phyloP scores from a whole-genome alignment of 2,888 invertebrate species.

The Rosalia funebris region DNA sequence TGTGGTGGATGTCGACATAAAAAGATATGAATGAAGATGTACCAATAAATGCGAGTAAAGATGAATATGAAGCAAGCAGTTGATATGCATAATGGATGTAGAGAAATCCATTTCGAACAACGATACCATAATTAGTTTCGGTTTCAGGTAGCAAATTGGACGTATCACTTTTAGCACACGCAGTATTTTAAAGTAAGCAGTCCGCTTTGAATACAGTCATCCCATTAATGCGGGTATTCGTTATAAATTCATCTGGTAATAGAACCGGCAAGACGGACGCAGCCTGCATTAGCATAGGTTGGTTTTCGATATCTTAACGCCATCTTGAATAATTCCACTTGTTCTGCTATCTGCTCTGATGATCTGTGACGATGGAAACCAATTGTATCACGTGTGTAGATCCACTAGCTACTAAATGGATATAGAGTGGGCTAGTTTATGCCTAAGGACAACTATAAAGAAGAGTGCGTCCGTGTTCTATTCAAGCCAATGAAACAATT shows the following conservation, averaged over 20 bases:
- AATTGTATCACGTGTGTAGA: constrained; percentile 61
- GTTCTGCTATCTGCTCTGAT: constrained; percentile 59
- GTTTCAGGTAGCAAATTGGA: constrained; percentile 27
- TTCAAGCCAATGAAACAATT: constrained; percentile 60
- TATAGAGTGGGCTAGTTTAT: constrained; percentile 55
- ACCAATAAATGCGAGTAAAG: no score
- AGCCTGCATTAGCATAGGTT: constrained; percentile 54
- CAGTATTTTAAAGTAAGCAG: constrained; percentile 29
- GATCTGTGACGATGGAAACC: constrained; percentile 60
- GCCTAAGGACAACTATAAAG: constrained; percentile 51
- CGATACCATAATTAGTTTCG: constrained; percentile 20
- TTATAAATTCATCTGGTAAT: constrained; percentile 50
- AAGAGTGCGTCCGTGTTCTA: constrained; percentile 53
- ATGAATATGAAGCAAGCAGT: no score
- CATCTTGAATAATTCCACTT: constrained; percentile 62
- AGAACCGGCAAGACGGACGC: constrained; percentile 46
- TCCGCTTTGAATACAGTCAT: constrained; percentile 35
- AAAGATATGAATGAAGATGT: no score
- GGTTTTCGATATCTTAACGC: constrained; percentile 52
- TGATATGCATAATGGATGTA: no score
- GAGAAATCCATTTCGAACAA: no score
- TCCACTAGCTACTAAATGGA: constrained; percentile 59
- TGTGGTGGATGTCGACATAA: no score
- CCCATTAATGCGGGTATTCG: constrained; percentile 39
- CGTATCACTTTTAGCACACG: constrained; percentile 10